phyloP scores from a whole-genome alignment of 2,113 vertebrate species.

The Maccullochella peelii region DNA sequence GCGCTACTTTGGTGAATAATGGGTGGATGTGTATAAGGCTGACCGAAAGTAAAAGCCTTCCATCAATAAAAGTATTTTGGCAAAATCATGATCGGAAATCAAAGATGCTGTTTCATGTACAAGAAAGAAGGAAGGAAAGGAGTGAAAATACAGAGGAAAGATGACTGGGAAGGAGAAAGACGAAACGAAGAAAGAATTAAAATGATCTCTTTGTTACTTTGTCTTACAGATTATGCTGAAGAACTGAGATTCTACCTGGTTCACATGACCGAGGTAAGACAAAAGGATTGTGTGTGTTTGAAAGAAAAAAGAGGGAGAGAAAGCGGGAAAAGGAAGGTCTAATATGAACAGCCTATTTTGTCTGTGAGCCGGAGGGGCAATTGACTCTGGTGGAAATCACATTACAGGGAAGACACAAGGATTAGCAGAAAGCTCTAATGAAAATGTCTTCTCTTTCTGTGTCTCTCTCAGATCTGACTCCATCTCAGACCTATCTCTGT shows the following conservation, averaged over 20 bases:
- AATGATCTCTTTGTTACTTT: slow-evolving; percentile 27
- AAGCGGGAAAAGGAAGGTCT: slow-evolving; percentile 15
- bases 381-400: slow-evolving; percentile 70
- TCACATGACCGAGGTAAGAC: slow-evolving; percentile 86
- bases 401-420: slow-evolving; percentile 68
- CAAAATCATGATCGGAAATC: slow-evolving; percentile 41
- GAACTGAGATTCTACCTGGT: slow-evolving; percentile 84
- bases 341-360: slow-evolving; percentile 49
- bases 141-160: neutral
- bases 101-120: slow-evolving; percentile 12
- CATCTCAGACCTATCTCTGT: slow-evolving; percentile 20
- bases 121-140: neutral
- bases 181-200: neutral
- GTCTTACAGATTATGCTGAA: slow-evolving; percentile 79
- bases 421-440: slow-evolving; percentile 72
- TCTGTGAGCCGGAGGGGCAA: slow-evolving; percentile 63
- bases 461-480: slow-evolving; percentile 24
- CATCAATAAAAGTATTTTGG: slow-evolving; percentile 39
- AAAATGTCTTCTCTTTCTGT: slow-evolving; percentile 64
- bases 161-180: too few relatives aligned
- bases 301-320: neutral
- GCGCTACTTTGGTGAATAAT: slow-evolving; percentile 37
- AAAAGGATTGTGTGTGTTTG: neutral
- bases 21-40: slow-evolving; percentile 25
- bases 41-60: slow-evolving; percentile 46